A percentile compares a stretch with the other conserved stretches of the same genome.
phyloP scores from a whole-genome alignment of 2,797 vertebrate species.

The Rhinophrynus dorsalis region DNA sequence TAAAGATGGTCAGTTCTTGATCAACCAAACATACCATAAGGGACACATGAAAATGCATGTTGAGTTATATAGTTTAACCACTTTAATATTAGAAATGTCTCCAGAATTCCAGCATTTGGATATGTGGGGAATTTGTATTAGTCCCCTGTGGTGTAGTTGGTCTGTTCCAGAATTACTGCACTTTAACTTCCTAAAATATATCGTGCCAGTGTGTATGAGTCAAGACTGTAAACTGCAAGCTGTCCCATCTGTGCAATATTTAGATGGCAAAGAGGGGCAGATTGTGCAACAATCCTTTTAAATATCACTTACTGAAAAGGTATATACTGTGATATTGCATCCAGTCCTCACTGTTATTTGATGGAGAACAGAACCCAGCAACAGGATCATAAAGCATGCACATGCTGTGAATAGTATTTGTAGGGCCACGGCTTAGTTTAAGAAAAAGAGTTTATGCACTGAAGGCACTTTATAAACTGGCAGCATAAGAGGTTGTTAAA shows the following conservation, averaged over 20 bases:
- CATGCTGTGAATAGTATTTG: neutral
- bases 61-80: too few species aligned
- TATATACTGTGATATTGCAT: constrained; percentile 18
- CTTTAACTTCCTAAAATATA: too few species aligned
- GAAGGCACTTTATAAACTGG: neutral
- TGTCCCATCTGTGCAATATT: constrained; percentile 9
- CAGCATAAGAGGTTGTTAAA: neutral
- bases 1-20: too few species aligned
- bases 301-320: constrained; percentile 5
- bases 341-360: constrained; percentile 9
- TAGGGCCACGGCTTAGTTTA: neutral
- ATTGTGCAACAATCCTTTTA: constrained; percentile 5
- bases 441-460: neutral
- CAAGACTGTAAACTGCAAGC: constrained; percentile 2
- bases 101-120: too few species aligned
- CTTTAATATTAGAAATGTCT: too few species aligned
- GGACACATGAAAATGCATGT: too few species aligned
- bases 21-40: too few species aligned
- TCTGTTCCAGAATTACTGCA: too few species aligned
- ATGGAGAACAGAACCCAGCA: constrained; percentile 10
- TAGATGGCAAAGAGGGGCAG: neutral
- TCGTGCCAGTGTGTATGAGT: too few species aligned
- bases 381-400: constrained; percentile 8
- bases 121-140: too few species aligned
- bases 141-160: too few species aligned